These are phyloP conservation scores for Chironomus tentans DNA, from an alignment of 2,888 invertebrate species.

Conservation along the genomic window DNA sequence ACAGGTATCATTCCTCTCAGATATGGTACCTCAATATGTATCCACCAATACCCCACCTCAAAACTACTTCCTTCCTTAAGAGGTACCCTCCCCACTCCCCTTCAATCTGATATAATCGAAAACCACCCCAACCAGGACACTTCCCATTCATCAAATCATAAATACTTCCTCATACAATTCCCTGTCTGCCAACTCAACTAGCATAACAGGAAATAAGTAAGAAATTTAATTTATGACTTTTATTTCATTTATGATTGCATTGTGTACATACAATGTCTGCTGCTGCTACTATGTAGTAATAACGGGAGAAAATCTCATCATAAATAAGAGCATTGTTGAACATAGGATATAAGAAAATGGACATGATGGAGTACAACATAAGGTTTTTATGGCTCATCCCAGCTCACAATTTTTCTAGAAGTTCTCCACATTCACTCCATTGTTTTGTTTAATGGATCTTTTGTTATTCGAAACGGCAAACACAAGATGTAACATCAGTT, in stretches of 20 bases:
- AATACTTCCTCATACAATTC: background rate
- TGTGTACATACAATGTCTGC: background rate
- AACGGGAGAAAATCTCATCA: background rate
- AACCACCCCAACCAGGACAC: too few relatives aligned
- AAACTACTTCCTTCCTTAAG: too few relatives aligned
- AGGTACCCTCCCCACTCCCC: too few relatives aligned
- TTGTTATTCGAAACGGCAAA: background rate
- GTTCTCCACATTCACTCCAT: background rate
- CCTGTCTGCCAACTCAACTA: background rate
- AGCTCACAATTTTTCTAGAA: background rate
- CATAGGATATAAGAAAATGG: background rate
- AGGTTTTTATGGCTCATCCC: background rate
- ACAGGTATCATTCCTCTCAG: too few relatives aligned
- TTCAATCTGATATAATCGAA: too few relatives aligned
- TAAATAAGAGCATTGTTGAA: background rate
- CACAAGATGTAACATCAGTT: background rate
- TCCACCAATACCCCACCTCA: too few relatives aligned
- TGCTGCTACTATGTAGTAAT: too few relatives aligned
- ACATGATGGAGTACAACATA: background rate
- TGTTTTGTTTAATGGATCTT: constrained; percentile 3
- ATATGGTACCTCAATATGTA: too few relatives aligned
- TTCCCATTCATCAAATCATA: background rate
- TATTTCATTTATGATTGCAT: background rate
- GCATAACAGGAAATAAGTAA: background rate
- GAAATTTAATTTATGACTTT: background rate